phyloP scores from a whole-genome alignment of 2,113 vertebrate species.

The Cettia cetti region DNA sequence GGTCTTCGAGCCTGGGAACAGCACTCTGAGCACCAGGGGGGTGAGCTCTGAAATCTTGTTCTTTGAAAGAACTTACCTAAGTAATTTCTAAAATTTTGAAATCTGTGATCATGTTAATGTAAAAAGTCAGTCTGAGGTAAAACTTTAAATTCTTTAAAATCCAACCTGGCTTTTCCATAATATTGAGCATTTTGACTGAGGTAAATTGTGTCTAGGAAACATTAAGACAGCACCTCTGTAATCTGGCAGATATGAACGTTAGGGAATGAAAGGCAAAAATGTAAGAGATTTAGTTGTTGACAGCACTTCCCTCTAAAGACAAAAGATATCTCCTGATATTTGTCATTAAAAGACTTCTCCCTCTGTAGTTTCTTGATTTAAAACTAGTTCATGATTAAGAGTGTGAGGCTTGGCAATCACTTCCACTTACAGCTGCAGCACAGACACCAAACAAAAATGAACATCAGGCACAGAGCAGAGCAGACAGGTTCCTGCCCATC shows the following conservation, averaged over 20 bases:
- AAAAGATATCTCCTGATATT: constrained; percentile 1
- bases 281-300: constrained; percentile 10
- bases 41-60: not conserved
- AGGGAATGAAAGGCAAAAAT: constrained; percentile 13
- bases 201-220: not conserved
- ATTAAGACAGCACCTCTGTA: not conserved
- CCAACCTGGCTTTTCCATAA: not conserved
- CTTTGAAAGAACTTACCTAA: not conserved
- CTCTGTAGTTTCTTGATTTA: not conserved
- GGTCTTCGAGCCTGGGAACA: not conserved
- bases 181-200: not conserved
- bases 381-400: not conserved
- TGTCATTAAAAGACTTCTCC: not conserved
- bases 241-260: not conserved
- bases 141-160: not conserved
- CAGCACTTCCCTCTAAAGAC: not conserved
- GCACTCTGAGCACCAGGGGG: not conserved
- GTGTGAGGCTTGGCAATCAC: not conserved
- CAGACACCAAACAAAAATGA: not conserved
- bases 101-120: not conserved
- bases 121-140: not conserved
- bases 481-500: not conserved
- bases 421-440: not conserved
- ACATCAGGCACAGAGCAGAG: not conserved
- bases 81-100: not conserved